Evolutionary conservation across 2,888 invertebrate species (phyloP).

Genomic region (Cheilosia impressa): DNA sequence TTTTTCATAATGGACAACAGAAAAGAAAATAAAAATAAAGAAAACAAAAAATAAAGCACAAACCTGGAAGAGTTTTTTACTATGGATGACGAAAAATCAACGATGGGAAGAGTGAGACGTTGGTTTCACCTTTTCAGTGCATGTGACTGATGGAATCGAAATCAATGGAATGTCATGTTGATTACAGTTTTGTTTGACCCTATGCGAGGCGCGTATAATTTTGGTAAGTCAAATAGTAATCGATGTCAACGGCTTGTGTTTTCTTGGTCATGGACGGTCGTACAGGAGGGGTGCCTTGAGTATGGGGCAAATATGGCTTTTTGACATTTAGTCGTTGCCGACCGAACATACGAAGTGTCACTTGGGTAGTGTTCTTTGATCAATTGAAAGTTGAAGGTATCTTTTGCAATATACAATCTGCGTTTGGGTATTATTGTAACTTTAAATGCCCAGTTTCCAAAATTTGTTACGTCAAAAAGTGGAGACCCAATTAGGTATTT

Average conservation of each 20-base stretch:
- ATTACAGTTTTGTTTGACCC: conserved; percentile 14
- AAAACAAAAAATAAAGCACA: background rate
- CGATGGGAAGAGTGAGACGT: conserved; percentile 15
- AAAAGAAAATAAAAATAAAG: background rate
- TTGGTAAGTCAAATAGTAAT: background rate
- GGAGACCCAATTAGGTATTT: too few species aligned
- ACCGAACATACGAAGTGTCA: too few species aligned
- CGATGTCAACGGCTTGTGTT: conserved; percentile 7
- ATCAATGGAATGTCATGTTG: background rate
- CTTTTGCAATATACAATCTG: too few species aligned
- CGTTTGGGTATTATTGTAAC: too few species aligned
- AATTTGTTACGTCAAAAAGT: too few species aligned
- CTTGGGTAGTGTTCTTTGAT: too few species aligned
- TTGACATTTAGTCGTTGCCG: too few species aligned
- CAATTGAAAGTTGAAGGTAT: too few species aligned
- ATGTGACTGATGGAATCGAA: conserved; percentile 37
- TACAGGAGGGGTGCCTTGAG: too few species aligned
- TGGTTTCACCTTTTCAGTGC: conserved; percentile 40
- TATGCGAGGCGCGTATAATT: background rate
- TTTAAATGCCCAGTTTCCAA: too few species aligned
- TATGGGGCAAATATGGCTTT: too few species aligned
- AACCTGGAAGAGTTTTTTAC: conserved; percentile 51
- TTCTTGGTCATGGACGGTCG: conserved; percentile 64
- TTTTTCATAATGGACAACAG: background rate
- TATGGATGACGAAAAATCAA: conserved; percentile 14